These are phyloP conservation scores for Abrostola triplasia DNA, from an alignment of 2,888 invertebrate species.

Conservation along the genomic window DNA sequence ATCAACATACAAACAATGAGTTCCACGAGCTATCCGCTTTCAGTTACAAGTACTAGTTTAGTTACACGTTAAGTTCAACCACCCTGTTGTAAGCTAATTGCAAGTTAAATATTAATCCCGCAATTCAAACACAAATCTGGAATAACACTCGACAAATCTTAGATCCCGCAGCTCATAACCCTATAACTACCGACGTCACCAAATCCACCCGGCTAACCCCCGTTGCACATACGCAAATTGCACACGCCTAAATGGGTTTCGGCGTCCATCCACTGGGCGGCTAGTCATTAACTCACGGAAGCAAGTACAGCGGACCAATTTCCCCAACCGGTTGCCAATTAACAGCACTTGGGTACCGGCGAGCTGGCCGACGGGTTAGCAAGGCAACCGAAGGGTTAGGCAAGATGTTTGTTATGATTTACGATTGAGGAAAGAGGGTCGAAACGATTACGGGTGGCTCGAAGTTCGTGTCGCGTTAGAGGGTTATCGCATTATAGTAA, in stretches of 20 bases:
- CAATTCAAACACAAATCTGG: conserved; percentile 22
- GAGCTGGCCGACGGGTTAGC: conserved; percentile 65
- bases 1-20: too few relatives aligned
- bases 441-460: conserved; percentile 29
- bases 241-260: conserved; percentile 85
- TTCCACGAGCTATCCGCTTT: too few relatives aligned
- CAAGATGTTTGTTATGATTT: conserved; percentile 87
- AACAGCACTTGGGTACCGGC: conserved; percentile 79
- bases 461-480: conserved; percentile 53
- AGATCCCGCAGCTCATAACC: conserved; percentile 50
- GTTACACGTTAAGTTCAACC: neutral
- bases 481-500: conserved; percentile 53
- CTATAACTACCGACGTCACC: conserved; percentile 63
- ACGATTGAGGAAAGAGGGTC: conserved; percentile 71
- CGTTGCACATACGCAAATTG: conserved; percentile 83
- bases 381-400: conserved; percentile 79
- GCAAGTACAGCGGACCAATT: conserved; percentile 86
- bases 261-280: conserved; percentile 84
- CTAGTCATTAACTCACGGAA: conserved; percentile 87
- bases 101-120: conserved; percentile 31
- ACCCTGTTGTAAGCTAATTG: conserved; percentile 22
- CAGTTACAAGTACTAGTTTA: too few relatives aligned
- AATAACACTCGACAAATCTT: conserved; percentile 46
- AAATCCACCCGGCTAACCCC: conserved; percentile 77
- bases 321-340: conserved; percentile 85